Base-by-base conservation (phyloP, 2,888 invertebrate species). In the Polylopha cassiicola region DNA sequence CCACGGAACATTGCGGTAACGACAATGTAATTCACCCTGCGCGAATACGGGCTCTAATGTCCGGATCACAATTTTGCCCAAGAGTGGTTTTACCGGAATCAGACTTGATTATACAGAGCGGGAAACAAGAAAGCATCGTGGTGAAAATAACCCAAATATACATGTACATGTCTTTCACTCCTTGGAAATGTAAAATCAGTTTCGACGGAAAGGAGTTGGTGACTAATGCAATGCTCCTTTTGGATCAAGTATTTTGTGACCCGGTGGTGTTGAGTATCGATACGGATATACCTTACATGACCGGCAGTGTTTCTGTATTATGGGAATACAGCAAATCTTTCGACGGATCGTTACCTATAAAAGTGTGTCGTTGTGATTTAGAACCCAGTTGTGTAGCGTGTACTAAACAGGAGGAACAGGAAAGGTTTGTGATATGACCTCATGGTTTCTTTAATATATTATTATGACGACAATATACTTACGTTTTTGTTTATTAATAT, bases 121-220 rank as follows among this genome's bases (percentile, higher is more conserved):
- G 79, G 6, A 54, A 55, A 30, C 65, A 61, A 38, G 55, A 66
- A 33, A 53, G 53, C 13, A 51, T 76, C 28, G 53, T 49, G 34
- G 67, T 76, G 42, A 76, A 71, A 59, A 64, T 79, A 48, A 75
- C 76, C 11, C 78, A 79, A 55, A 70, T 79, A 52, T 72, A 79
- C 50, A 53, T 77, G 27, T 77, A 76, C 36, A 80, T 79, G 79
- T 73, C 73, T 2, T 79, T 75, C 30, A 77, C 77, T n/a, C 65
- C 72, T 5, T 79, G 79, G 75, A 76, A 73, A 55, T 79, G 77
- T 48, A 68, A 59, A 53, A 50, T 72, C 32, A 34, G 39, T 41
- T 16, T 73, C 20, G 60, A 62, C 26, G 64, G 55, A 10, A 51
- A 50, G 26, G 59, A 63, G 31, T 53, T 45, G 6, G 51, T 59